Evolutionary conservation across 2,797 vertebrate species (phyloP).

Genomic region (Macroramphosus scolopax): DNA sequence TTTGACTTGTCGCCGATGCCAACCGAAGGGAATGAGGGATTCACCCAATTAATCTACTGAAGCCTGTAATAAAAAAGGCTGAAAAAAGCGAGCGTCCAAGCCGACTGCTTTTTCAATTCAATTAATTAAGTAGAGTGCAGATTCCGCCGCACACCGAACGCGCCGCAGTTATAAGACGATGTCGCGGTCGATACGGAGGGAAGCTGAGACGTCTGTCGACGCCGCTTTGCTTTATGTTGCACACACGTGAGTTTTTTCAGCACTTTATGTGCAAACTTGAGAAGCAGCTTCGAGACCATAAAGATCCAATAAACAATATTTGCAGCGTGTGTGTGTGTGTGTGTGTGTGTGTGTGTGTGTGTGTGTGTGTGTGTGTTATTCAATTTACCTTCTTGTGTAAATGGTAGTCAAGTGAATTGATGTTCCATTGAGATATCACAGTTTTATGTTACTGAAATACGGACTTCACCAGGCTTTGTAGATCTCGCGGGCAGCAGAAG

Average conservation of each 20-base stretch:
- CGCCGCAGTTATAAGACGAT: slow-evolving; percentile 25
- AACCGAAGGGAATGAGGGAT: slow-evolving; percentile 60
- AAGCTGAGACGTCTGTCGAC: slow-evolving; percentile 28
- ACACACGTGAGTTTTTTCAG: too few relatives aligned
- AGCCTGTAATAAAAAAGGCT: slow-evolving; percentile 63
- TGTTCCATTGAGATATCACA: slow-evolving; percentile 19
- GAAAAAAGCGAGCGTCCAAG: slow-evolving; percentile 56
- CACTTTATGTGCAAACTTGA: slow-evolving; percentile 31
- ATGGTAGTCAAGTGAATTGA: slow-evolving; percentile 27
- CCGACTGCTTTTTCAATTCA: slow-evolving; percentile 50
- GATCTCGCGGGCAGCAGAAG: too few relatives aligned
- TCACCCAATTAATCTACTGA: slow-evolving; percentile 71
- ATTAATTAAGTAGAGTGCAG: slow-evolving; percentile 70
- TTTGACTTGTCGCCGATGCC: slow-evolving; percentile 57
- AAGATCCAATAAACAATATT: slow-evolving; percentile 9
- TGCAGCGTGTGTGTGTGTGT: not conserved
- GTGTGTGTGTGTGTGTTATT: not conserved
- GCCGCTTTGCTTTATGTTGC: not conserved
- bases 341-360: not conserved
- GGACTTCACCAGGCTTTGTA: slow-evolving; percentile 9
- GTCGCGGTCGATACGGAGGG: slow-evolving; percentile 26
- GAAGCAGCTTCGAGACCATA: slow-evolving; percentile 6
- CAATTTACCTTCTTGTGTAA: slow-evolving; percentile 12
- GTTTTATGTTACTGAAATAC: slow-evolving; percentile 24
- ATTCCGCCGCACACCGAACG: slow-evolving; percentile 33